A percentile compares a stretch with the other conserved stretches of the same genome.
Conservation (phyloP, 2,113 vertebrate species). For the Sus scrofa region DNA sequence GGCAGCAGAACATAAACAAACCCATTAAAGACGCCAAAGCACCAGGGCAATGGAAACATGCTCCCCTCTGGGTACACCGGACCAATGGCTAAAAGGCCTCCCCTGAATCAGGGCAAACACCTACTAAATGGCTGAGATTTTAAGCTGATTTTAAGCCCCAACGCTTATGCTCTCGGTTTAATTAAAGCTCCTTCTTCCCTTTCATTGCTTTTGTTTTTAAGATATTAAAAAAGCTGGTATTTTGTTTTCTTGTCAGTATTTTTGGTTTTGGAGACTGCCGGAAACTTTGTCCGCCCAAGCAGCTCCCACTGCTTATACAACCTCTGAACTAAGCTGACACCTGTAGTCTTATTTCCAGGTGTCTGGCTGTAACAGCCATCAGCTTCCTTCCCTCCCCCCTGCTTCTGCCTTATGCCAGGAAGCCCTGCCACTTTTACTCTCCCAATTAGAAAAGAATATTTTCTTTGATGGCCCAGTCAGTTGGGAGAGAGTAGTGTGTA, state of each 20-base stretch:
- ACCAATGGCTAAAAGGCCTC: constrained; percentile 62
- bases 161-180: constrained; percentile 55
- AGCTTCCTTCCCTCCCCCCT: background rate
- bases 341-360: background rate
- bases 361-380: background rate
- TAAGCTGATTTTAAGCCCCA: constrained; percentile 40
- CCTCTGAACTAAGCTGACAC: background rate
- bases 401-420: background rate
- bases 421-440: background rate
- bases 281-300: background rate
- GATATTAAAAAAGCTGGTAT: constrained; percentile 44
- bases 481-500: background rate
- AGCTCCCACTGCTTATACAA: background rate
- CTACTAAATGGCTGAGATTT: constrained; percentile 63
- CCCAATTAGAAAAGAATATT: background rate
- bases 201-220: constrained; percentile 63
- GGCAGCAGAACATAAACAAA: constrained; percentile 68
- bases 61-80: constrained; percentile 51
- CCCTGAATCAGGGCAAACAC: constrained; percentile 67
- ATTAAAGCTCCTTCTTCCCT: constrained; percentile 58
- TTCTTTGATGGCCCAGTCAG: background rate
- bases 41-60: constrained; percentile 39
- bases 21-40: constrained; percentile 60
- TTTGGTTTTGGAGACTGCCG: constrained; percentile 39
- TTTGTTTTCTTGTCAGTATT: constrained; percentile 63